phyloP scores from a whole-genome alignment of 2,113 vertebrate species.

The Bagarius yarrelli region DNA sequence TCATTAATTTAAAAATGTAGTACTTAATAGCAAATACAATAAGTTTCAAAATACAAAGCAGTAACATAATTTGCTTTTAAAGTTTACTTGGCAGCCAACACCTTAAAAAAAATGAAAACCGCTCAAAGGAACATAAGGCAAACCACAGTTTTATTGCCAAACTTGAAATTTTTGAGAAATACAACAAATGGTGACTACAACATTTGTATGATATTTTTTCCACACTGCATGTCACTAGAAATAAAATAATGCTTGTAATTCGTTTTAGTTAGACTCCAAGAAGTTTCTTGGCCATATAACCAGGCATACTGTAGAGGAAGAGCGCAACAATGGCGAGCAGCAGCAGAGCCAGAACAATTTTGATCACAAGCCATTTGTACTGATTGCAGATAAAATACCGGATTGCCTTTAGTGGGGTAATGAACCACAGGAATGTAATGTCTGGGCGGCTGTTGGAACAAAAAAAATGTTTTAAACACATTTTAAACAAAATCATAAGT shows the following conservation, averaged over 20 bases:
- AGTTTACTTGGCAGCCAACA: background rate
- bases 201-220: background rate
- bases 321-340: conserved; percentile 80
- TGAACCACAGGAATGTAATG: conserved; percentile 90
- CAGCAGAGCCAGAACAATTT: conserved; percentile 82
- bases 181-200: background rate
- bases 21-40: background rate
- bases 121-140: background rate
- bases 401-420: conserved; percentile 87
- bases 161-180: background rate
- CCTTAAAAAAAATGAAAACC: background rate
- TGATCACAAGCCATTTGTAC: conserved; percentile 92
- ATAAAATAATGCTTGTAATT: conserved; percentile 7
- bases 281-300: conserved; percentile 93
- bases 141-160: background rate
- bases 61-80: background rate
- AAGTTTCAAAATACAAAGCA: background rate
- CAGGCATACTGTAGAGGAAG: conserved; percentile 90
- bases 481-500: background rate
- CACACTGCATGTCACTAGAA: conserved; percentile 25
- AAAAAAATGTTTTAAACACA: background rate
- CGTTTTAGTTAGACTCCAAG: conserved; percentile 74
- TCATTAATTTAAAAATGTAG: no score
- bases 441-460: conserved; percentile 80
- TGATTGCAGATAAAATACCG: conserved; percentile 87